Evolutionary conservation across 2,113 vertebrate genomes (phyloP).

Genomic region (Camelus bactrianus): DNA sequence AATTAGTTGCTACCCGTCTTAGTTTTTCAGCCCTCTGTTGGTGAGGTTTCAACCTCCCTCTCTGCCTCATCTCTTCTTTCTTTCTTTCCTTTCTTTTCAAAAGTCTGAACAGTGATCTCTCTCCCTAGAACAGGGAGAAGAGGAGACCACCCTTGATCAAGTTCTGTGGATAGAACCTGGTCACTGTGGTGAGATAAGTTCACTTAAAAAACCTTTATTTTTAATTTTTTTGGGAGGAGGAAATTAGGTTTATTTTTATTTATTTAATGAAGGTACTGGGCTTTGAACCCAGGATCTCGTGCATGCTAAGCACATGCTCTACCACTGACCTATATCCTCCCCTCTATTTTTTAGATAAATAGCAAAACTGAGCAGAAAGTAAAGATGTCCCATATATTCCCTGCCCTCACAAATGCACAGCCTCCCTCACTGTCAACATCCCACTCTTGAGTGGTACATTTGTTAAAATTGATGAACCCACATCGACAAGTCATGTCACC

Average conservation of each 20-base stretch:
- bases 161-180: not conserved
- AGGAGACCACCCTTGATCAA: not conserved
- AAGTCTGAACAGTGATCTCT: not conserved
- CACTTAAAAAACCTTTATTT: not conserved
- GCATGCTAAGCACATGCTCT: no score
- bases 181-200: not conserved
- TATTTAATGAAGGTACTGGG: no score
- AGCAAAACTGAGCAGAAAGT: not conserved
- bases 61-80: not conserved
- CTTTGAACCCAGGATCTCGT: no score
- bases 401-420: rapidly evolving
- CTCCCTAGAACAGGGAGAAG: not conserved
- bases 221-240: not conserved
- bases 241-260: no score
- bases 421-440: no score
- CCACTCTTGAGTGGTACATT: not conserved
- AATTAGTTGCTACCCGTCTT: not conserved
- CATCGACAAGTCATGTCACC: not conserved
- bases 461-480: not conserved
- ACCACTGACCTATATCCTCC: no score
- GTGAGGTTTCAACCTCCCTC: not conserved
- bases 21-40: not conserved
- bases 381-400: not conserved
- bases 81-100: not conserved
- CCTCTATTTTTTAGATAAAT: not conserved